phyloP scores from a whole-genome alignment of 2,888 invertebrate genomes.

The Sicus ferrugineus region DNA sequence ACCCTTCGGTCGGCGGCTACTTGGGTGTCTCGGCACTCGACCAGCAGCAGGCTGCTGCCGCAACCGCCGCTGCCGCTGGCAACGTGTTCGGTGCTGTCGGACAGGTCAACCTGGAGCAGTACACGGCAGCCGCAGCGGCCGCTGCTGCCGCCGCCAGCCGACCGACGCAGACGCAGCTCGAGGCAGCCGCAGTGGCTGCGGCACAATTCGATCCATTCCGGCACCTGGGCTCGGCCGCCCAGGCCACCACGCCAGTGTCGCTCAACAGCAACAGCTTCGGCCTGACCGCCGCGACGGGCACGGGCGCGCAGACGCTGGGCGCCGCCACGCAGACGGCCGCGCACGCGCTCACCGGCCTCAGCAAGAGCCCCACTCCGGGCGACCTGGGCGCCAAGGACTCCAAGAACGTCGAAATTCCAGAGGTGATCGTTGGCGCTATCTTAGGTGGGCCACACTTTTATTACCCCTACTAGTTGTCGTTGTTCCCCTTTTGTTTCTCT shows the following conservation, averaged over 20 bases:
- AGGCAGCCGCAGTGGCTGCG: constrained; percentile 73
- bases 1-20: constrained; percentile 64
- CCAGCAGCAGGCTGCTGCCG: constrained; percentile 62
- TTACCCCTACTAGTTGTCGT: constrained; percentile 58
- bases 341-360: constrained; percentile 72
- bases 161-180: constrained; percentile 71
- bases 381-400: constrained; percentile 81
- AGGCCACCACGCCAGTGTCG: constrained; percentile 76
- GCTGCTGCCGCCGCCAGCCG: constrained; percentile 74
- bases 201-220: constrained; percentile 75
- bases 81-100: constrained; percentile 88
- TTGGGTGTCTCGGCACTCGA: constrained; percentile 64
- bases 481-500: constrained; percentile 34
- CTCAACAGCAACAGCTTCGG: constrained; percentile 90
- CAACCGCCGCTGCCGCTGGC: constrained; percentile 63
- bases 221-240: constrained; percentile 78
- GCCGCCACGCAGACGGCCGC: constrained; percentile 62
- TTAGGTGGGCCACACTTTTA: constrained; percentile 73
- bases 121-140: constrained; percentile 73
- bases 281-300: constrained; percentile 68
- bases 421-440: constrained; percentile 96
- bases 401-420: constrained; percentile 93
- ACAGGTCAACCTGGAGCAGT: constrained; percentile 72
- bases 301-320: constrained; percentile 69
- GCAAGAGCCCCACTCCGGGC: constrained; percentile 84